These are phyloP conservation scores for Anguilla marmorata DNA, from an alignment of 2,797 vertebrate species.

Conservation along the genomic window DNA sequence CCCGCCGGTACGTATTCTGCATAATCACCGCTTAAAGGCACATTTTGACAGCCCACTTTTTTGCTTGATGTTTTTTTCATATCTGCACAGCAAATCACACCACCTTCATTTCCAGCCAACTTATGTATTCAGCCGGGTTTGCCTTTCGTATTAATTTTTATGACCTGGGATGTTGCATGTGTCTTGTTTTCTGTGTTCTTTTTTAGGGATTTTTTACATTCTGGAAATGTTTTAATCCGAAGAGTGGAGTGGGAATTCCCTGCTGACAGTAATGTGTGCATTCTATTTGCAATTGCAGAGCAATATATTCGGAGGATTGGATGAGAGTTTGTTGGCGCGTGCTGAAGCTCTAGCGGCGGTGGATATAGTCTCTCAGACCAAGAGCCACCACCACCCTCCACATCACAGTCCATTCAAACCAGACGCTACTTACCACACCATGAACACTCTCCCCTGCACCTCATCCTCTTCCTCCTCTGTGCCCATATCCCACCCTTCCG, in stretches of 20 bases:
- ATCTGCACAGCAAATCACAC: conserved; percentile 94
- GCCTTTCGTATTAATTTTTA: conserved; percentile 93
- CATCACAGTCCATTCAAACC: conserved; percentile 99
- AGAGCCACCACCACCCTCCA: conserved; percentile 89
- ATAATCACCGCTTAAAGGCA: conserved; percentile 91
- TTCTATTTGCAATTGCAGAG: conserved; percentile 99
- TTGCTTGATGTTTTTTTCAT: conserved; percentile 95
- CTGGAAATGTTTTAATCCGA: conserved; percentile 88
- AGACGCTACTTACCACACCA: conserved; percentile 99
- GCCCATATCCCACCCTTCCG: conserved; percentile 88
- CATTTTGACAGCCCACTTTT: conserved; percentile 87
- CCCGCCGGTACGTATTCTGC: conserved; percentile 95
- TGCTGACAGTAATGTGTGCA: conserved; percentile 95
- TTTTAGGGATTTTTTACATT: conserved; percentile 72
- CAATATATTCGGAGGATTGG: conserved; percentile 99
- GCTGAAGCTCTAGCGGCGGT: conserved; percentile 99
- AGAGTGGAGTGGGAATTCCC: conserved; percentile 83
- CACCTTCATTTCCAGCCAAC: conserved; percentile 81
- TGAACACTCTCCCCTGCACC: conserved; percentile 96
- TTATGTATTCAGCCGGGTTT: conserved; percentile 88
- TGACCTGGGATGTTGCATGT: conserved; percentile 91
- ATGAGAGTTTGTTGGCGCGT: conserved; percentile 99
- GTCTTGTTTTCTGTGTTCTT: conserved; percentile 79
- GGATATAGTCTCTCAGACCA: conserved; percentile 98
- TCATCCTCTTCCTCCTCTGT: conserved; percentile 88